Percentiles rank a stretch among this genome's conserved stretches.
Conservation (phyloP, 2,888 invertebrate genomes). For the Peribatodes rhomboidaria region DNA sequence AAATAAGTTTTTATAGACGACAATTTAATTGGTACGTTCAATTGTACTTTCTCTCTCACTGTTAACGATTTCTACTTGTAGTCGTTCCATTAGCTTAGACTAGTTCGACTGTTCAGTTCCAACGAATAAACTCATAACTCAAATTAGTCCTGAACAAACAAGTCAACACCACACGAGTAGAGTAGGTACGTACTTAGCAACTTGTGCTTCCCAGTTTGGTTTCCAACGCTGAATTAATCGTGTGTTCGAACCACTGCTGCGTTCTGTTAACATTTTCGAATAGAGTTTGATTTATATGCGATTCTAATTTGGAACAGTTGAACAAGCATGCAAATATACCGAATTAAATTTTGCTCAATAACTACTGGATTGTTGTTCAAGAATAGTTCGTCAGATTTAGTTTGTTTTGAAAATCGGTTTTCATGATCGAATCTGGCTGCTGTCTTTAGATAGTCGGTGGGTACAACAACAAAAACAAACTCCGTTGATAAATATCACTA, state of each 20-base stretch:
- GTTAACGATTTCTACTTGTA: neutral
- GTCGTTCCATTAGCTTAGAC: neutral
- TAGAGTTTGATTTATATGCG: constrained; percentile 14
- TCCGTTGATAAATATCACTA: too few species aligned
- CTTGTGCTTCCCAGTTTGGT: constrained; percentile 24
- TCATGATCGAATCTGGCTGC: too few species aligned
- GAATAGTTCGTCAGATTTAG: too few species aligned
- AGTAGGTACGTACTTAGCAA: neutral
- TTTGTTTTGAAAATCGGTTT: too few species aligned
- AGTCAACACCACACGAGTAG: constrained; percentile 8
- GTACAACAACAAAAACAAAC: too few species aligned
- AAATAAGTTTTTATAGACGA: too few species aligned
- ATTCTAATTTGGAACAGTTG: constrained; percentile 3
- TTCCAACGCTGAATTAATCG: constrained; percentile 28
- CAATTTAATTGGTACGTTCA: too few species aligned
- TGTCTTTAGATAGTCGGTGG: too few species aligned
- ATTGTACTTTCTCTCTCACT: neutral
- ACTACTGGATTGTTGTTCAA: too few species aligned
- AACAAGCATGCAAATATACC: neutral
- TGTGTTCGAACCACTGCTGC: neutral
- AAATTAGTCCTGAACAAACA: constrained; percentile 32
- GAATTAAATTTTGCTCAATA: too few species aligned
- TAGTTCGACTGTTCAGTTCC: constrained; percentile 16
- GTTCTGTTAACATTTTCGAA: neutral
- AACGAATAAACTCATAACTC: constrained; percentile 31